Evolutionary conservation across 2,797 vertebrate genomes (phyloP).

Genomic region (Danio tinwini): DNA sequence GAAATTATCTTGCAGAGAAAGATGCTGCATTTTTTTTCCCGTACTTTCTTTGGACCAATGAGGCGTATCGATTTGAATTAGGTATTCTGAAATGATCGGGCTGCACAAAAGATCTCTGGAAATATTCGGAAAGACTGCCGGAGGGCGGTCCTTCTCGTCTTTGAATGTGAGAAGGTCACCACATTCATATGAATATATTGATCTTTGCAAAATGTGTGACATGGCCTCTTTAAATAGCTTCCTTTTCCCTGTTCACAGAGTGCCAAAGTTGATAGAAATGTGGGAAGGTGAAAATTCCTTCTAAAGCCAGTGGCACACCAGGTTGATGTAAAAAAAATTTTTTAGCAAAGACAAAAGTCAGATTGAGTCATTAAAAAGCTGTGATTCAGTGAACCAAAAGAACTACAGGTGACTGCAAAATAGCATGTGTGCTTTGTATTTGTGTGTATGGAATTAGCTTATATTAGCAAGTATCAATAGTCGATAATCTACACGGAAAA

Average conservation of each 20-base stretch:
- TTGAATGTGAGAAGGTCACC: slow-evolving; percentile 50
- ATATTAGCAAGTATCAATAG: too few relatives aligned
- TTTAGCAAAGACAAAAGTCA: too few relatives aligned
- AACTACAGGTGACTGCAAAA: too few relatives aligned
- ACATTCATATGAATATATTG: slow-evolving; percentile 44
- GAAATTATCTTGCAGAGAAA: neutral
- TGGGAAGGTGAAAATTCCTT: neutral
- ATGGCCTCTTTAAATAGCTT: slow-evolving; percentile 31
- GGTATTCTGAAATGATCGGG: slow-evolving; percentile 30
- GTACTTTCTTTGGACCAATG: neutral
- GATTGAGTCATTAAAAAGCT: too few relatives aligned
- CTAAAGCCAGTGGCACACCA: neutral
- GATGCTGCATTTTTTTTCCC: neutral
- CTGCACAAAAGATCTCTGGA: slow-evolving; percentile 4
- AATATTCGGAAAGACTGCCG: slow-evolving; percentile 22
- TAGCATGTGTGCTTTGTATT: too few relatives aligned
- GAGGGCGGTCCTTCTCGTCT: slow-evolving; percentile 16
- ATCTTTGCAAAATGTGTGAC: slow-evolving; percentile 33
- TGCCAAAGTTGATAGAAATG: neutral
- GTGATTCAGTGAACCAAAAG: too few relatives aligned
- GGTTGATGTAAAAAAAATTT: too few relatives aligned
- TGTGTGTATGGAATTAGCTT: too few relatives aligned
- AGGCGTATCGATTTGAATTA: slow-evolving; percentile 28
- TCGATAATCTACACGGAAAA: too few relatives aligned
- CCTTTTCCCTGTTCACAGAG: slow-evolving; percentile 7